Base-by-base conservation (phyloP, 2,888 invertebrate genomes). In the Sminthurides aquaticus region DNA sequence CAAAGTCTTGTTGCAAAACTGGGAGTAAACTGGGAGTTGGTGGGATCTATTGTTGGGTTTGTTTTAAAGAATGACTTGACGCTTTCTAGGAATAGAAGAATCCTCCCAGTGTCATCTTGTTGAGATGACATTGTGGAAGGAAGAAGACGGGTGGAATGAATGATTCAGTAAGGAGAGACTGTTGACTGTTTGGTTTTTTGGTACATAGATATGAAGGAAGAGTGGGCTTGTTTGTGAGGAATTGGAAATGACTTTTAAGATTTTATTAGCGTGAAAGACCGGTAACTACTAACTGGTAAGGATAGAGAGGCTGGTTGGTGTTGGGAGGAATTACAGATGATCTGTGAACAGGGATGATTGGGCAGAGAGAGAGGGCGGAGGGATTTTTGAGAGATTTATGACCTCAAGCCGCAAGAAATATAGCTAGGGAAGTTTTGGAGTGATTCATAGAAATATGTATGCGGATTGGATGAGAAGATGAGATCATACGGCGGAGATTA, bases 61-160 rank as follows among this genome's bases (percentile, higher is more conserved):
- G 52, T 52, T 52, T 15, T 20, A 22, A 20, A 52, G 52, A 52
- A 52, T 52, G 52, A 52, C 52, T 52, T 20, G 20, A 20, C 18
- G 5, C 15, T 20, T 52, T 52, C 20, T 8, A 22, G 5, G 22
- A n/a, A n/a, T n/a, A n/a, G n/a, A 52, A 8, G 52, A 20, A 20
- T 52, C 52, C 52, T 52, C 52, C 52, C 52, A 52, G 5, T 52
- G 18, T 52, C 52, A 20, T 52, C 52, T 52, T 15, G 52, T 20
- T 52, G 20, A 52, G 52, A 52, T 52, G 52, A 52, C 52, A 52
- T 20, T 8, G 22, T 8, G 52, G 20, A 22, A 52, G 8, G 52
- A 52, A 52, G 52, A 52, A 15, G 52, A 22, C 20, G 8, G 43
- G 43, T 11, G 5, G 15, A 34, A 34, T 5, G 8, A 34, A n/a